Conservation (phyloP, 2,888 invertebrate species). For the Eupeodes latifasciatus region DNA sequence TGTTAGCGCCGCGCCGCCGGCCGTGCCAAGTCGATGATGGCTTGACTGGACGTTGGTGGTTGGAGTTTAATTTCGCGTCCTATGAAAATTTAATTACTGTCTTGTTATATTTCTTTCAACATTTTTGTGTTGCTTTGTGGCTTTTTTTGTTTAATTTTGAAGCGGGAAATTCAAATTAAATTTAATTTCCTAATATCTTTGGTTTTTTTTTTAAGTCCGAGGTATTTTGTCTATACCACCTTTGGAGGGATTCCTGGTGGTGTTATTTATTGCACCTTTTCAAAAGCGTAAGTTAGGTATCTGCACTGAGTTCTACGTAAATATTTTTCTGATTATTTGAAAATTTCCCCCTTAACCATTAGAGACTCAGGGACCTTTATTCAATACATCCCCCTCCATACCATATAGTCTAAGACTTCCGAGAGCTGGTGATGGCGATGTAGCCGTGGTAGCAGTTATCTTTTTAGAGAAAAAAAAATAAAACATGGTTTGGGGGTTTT, state of each 20-base stretch:
- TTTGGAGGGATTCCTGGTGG: conserved; percentile 35
- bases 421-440: not conserved
- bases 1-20: not conserved
- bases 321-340: conserved; percentile 42
- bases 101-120: conserved; percentile 48
- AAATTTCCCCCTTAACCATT: conserved; percentile 19
- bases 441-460: not conserved
- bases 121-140: not conserved
- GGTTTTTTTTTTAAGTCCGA: not conserved
- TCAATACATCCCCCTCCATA: not conserved
- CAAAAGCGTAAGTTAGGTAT: conserved; percentile 17
- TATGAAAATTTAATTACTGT: conserved; percentile 75
- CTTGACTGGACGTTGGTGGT: not conserved
- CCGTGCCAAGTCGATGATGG: too few relatives aligned
- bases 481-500: conserved; percentile 15
- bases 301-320: conserved; percentile 50
- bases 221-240: not conserved
- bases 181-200: conserved; percentile 68
- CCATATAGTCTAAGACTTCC: not conserved
- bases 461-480: not conserved
- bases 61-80: conserved; percentile 61
- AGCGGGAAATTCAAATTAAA: conserved; percentile 70
- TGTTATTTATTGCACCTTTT: conserved; percentile 72
- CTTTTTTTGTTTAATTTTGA: conserved; percentile 32
- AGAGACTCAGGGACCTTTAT: not conserved